A percentile compares a stretch with the other conserved stretches of the same genome.
Conservation (phyloP, 2,888 invertebrate species). For the Ormia ochracea region DNA sequence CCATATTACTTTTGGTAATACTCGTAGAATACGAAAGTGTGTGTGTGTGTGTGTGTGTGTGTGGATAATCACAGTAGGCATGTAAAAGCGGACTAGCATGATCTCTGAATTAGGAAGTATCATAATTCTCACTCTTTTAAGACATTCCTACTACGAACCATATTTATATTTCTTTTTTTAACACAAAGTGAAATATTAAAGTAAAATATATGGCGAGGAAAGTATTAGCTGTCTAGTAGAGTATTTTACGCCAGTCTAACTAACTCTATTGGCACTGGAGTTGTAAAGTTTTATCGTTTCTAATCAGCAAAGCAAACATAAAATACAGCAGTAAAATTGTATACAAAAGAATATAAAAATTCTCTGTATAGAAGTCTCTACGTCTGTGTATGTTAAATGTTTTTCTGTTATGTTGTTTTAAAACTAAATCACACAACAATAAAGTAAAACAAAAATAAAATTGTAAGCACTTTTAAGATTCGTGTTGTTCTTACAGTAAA, state of each 20-base stretch:
- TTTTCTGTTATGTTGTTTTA: background rate
- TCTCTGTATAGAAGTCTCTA: background rate
- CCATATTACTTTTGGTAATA: too few relatives aligned
- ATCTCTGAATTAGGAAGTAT: too few relatives aligned
- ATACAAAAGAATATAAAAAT: background rate
- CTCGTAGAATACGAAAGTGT: too few relatives aligned
- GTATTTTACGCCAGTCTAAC: conserved; percentile 8
- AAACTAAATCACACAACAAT: conserved; percentile 44
- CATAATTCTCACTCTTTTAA: background rate
- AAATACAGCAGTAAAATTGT: conserved; percentile 33
- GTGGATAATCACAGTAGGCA: too few relatives aligned
- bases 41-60: too few relatives aligned
- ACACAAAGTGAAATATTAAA: background rate
- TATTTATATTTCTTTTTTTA: conserved; percentile 4
- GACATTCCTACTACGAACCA: too few relatives aligned
- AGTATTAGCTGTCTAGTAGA: background rate
- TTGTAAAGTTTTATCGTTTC: conserved; percentile 55
- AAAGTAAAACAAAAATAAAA: conserved; percentile 24
- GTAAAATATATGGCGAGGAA: background rate
- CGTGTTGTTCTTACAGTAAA: conserved; percentile 19
- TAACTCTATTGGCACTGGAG: conserved; percentile 33
- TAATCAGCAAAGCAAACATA: conserved; percentile 59
- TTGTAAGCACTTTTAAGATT: conserved; percentile 30
- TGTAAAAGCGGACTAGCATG: too few relatives aligned
- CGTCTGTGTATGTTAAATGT: background rate